These are phyloP conservation scores for Urocitellus parryii DNA, from an alignment of 2,113 vertebrate genomes.

Conservation along the genomic window DNA sequence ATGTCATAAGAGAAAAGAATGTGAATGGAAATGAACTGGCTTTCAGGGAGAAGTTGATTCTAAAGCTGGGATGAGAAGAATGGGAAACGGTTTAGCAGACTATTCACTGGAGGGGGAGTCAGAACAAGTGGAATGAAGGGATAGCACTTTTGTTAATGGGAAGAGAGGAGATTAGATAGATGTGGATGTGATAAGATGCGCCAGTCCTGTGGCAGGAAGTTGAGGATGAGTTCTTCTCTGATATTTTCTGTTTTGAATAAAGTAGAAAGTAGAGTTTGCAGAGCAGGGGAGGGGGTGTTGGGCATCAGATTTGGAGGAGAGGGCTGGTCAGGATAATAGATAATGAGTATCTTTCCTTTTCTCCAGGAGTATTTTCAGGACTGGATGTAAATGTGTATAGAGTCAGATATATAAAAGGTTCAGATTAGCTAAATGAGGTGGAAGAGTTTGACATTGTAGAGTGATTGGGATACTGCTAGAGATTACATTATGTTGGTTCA, in stretches of 20 bases:
- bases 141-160: background rate
- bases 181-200: background rate
- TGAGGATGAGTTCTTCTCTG: background rate
- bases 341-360: background rate
- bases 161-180: background rate
- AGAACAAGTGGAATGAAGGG: background rate
- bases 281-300: background rate
- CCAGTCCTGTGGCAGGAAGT: background rate
- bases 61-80: background rate
- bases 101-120: background rate
- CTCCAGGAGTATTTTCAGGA: background rate
- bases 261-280: background rate
- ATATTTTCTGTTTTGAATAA: conserved; percentile 7
- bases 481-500: background rate
- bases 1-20: background rate
- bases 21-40: background rate
- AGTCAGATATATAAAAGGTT: background rate
- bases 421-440: conserved; percentile 22
- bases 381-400: background rate
- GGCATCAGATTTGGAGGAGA: background rate
- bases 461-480: background rate
- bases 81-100: background rate
- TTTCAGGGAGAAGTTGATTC: conserved; percentile 25
- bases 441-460: background rate
- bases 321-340: background rate